These are phyloP conservation scores for Laspeyria flexula DNA, from an alignment of 2,888 invertebrate species.

Conservation along the genomic window DNA sequence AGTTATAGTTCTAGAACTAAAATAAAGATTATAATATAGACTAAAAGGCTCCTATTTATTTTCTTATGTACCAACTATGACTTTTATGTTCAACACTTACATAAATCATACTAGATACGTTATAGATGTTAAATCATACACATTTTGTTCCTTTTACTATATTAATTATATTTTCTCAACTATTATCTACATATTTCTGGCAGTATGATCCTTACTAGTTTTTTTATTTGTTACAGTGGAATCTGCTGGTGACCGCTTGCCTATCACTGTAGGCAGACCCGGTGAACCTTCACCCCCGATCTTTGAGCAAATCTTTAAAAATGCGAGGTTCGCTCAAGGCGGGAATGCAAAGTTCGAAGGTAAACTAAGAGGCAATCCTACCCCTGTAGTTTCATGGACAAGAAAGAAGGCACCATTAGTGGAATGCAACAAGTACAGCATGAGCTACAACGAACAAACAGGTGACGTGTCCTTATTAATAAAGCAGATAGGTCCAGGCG, in stretches of 20 bases:
- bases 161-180: no score
- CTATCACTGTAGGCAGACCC: conserved; percentile 80
- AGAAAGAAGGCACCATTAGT: conserved; percentile 93
- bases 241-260: conserved; percentile 82
- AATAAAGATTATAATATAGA: no score
- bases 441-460: conserved; percentile 96
- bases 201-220: background rate
- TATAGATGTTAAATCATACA: no score
- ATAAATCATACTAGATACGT: no score
- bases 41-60: no score
- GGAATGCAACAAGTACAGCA: conserved; percentile 94
- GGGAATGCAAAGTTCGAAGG: conserved; percentile 97
- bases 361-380: conserved; percentile 95
- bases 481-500: conserved; percentile 97
- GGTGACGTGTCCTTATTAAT: conserved; percentile 97
- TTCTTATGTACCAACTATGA: no score
- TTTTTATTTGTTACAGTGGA: conserved; percentile 87
- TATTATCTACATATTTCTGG: background rate
- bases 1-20: no score
- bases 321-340: conserved; percentile 97
- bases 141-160: no score
- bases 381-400: conserved; percentile 96
- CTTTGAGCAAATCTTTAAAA: conserved; percentile 97
- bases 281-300: conserved; percentile 96
- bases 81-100: no score